Conservation (phyloP, 2,888 invertebrate species). For the Habrosyne pyritoides region DNA sequence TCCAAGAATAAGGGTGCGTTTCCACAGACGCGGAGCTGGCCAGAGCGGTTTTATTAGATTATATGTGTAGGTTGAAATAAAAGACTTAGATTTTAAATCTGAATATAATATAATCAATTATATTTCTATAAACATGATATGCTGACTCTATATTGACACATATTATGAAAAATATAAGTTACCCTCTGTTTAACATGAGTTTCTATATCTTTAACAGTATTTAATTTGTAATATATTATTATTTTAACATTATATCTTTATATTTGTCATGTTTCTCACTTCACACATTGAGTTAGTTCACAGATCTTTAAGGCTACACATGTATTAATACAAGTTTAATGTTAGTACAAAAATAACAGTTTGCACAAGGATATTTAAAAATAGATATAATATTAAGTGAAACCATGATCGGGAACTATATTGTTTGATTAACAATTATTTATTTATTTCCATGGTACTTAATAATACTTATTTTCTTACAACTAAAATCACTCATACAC, state of each 20-base stretch:
- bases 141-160: slow-evolving; percentile 58
- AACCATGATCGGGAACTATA: not conserved
- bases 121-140: slow-evolving; percentile 80
- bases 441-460: slow-evolving; percentile 11
- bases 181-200: slow-evolving; percentile 35
- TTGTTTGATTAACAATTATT: slow-evolving; percentile 28
- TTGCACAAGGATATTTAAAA: not conserved
- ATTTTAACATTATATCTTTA: slow-evolving; percentile 10
- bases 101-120: slow-evolving; percentile 56
- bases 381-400: not conserved
- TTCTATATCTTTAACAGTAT: slow-evolving; percentile 3
- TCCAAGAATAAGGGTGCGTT: no score
- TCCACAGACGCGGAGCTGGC: no score
- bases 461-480: slow-evolving; percentile 37
- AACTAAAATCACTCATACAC: slow-evolving; percentile 40
- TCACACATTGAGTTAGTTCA: slow-evolving; percentile 39
- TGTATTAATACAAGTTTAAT: slow-evolving; percentile 13
- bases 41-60: no score
- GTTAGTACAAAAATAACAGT: not conserved
- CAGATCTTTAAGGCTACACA: slow-evolving; percentile 62
- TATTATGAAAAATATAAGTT: slow-evolving; percentile 63
- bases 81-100: slow-evolving; percentile 11
- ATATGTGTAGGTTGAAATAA: slow-evolving; percentile 32
- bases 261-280: slow-evolving; percentile 64
- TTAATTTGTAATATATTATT: slow-evolving; percentile 8